Base-by-base conservation (phyloP, 2,888 invertebrate species). In the Trachelus troglodyta region DNA sequence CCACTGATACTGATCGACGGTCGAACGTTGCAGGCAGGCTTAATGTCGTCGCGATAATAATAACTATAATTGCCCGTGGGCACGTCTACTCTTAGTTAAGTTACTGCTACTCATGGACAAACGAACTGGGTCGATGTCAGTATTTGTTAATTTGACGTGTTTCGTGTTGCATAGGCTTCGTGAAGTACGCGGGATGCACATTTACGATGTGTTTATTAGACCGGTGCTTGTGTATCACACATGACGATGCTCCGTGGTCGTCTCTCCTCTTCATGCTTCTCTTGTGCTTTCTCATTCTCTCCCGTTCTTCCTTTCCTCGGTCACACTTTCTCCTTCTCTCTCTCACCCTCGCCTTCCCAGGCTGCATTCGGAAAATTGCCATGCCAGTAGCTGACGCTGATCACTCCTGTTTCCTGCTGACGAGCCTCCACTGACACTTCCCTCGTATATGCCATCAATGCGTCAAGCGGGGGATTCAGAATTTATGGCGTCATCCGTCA, bases 401-500 rank as follows among this genome's bases (percentile, higher is more conserved):
- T 75, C 35, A 71, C 71, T 34, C 71, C 71, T 15, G 71, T 12
- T 34, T 71, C 71, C 15, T 33, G 71, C 34, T 71, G 71, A 71
- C 30, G 71, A 71, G 71, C 15, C 23, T 34, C 12, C 23, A 12
- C 31, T 71, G 71, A 71, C 71, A 34, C 30, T 71, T 71, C 71
- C 33, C 37, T 68, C 23, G 69, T 34, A 34, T 68, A 31, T 68
- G 34, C 73, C 68, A 37, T 35, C 35, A 75, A 76, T 37, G 78
- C 77, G 34, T 34, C 15, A 78, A 77, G 79, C 73, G 75, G 69
- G 77, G 78, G 34, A 76, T 33, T 75, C 78, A 80, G 81, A 82
- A 87, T 87, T 87, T 87, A 87, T 84, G 81, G 84, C 82, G 82
- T 82, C 83, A 84, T 87, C 79, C 86, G 85, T 87, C 86, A 85